These are phyloP conservation scores for Oegoconia quadripuncta DNA, from an alignment of 2,888 invertebrate species.

Conservation along the genomic window DNA sequence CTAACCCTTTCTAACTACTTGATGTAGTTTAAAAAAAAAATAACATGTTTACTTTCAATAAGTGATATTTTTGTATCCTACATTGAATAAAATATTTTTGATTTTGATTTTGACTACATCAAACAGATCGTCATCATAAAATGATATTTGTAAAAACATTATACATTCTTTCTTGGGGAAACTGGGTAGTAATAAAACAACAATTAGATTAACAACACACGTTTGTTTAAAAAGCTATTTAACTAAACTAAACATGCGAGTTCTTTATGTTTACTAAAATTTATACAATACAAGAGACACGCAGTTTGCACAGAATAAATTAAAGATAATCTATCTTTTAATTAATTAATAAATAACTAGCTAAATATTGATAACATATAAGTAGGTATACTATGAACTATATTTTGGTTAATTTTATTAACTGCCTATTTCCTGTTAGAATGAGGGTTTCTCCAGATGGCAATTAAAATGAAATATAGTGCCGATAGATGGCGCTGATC, in stretches of 20 bases:
- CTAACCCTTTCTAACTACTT: too few relatives aligned
- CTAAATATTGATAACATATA: conserved; percentile 8
- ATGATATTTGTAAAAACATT: too few relatives aligned
- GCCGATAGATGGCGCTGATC: too few relatives aligned
- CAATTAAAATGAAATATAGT: too few relatives aligned
- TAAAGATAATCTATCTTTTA: conserved; percentile 9
- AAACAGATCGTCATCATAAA: background rate
- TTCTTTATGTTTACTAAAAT: conserved; percentile 15
- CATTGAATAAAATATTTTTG: too few relatives aligned
- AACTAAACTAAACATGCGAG: conserved; percentile 28
- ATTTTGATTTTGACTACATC: too few relatives aligned
- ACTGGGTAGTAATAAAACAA: conserved; percentile 39
- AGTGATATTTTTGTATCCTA: too few relatives aligned
- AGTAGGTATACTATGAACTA: background rate
- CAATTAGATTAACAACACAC: conserved; percentile 51
- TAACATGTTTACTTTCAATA: too few relatives aligned
- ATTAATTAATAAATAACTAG: conserved; percentile 23
- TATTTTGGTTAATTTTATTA: conserved; percentile 1
- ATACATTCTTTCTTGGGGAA: too few relatives aligned
- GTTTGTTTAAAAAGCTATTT: conserved; percentile 43
- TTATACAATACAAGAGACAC: conserved; percentile 12
- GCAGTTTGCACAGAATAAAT: conserved; percentile 20
- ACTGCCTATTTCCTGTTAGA: background rate
- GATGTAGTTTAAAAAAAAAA: too few relatives aligned
- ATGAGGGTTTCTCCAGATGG: too few relatives aligned